Evolutionary conservation across 2,113 vertebrate genomes (phyloP), one percentile per base, ranked within the genome.

Genomic region (Peucedramus taeniatus): DNA sequence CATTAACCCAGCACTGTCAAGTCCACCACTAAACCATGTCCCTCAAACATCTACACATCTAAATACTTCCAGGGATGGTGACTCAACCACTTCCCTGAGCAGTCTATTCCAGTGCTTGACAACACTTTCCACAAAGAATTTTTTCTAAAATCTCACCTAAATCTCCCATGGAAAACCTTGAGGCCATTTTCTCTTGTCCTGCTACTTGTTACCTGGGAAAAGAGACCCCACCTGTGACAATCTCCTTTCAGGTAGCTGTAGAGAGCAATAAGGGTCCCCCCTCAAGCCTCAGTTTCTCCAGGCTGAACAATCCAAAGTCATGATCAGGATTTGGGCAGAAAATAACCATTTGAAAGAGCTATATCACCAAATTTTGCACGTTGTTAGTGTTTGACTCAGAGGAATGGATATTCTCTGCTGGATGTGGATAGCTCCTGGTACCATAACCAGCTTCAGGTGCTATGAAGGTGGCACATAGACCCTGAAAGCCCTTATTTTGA

Each of bases 41-140:
- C 18, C 24, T 51, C 24, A 53, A 26, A 66, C 16, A 26, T 26
- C 23, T 53, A 39, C n/a, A 60, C 7, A 9, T 12, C 22, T 40
- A 75, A 75, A 53, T 68, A 47, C 10, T 50, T 40, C 7, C 45
- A 60, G n/a, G 78, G 9, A 45, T 75, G 45, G 24, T 60, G 53
- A 39, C 13, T 39, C 39, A 26, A 39, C 30, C 19, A 10, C 28
- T 45, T 75, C 69, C 27, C 68, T 40, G 20, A 51, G 20, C 39
- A 66, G 28, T 13, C 23, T 39, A 8, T 66, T 75, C 14, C 33
- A 59, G 13, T 21, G 24, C 28, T 60, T 75, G 37, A 45, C 16
- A 75, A 47, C 9, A 1, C 39, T 53, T 82, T 45, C 19, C 13
- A 53, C 0, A 0, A 60, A 30, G 3, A 45, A 53, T 11, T 15